Evolutionary conservation across 2,797 vertebrate species (phyloP).

Genomic region (Alexandromys oeconomus): DNA sequence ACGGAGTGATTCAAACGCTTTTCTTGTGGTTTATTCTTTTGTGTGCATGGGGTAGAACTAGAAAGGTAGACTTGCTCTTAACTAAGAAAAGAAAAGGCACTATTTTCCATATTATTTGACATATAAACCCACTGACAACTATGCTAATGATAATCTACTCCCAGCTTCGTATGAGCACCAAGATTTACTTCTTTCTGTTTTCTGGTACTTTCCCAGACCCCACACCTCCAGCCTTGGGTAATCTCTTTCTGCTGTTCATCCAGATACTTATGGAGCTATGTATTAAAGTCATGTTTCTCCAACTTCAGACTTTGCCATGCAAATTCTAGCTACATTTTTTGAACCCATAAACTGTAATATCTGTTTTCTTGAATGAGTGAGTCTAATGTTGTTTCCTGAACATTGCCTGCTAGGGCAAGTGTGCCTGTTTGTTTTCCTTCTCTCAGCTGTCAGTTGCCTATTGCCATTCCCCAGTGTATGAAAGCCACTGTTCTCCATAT

Average conservation of each 20-base stretch:
- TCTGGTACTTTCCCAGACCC: neutral
- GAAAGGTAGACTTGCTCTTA: too few species aligned
- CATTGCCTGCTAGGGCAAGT: neutral
- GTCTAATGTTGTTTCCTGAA: neutral
- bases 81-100: too few species aligned
- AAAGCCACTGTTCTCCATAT: neutral
- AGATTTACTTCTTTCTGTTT: neutral
- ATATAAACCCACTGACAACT: too few species aligned
- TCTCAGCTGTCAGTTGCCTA: neutral
- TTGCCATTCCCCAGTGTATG: neutral
- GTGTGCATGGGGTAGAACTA: too few species aligned
- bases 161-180: neutral
- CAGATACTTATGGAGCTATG: neutral
- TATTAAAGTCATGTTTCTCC: neutral
- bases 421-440: neutral
- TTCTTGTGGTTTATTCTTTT: too few species aligned
- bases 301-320: neutral
- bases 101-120: too few species aligned
- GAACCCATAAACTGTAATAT: neutral
- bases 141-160: neutral
- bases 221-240: neutral
- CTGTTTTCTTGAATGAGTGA: neutral
- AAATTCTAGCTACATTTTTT: neutral
- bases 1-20: too few species aligned
- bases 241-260: neutral